Conservation (phyloP, 2,797 vertebrate genomes). For the Sarcoramphus papa region DNA sequence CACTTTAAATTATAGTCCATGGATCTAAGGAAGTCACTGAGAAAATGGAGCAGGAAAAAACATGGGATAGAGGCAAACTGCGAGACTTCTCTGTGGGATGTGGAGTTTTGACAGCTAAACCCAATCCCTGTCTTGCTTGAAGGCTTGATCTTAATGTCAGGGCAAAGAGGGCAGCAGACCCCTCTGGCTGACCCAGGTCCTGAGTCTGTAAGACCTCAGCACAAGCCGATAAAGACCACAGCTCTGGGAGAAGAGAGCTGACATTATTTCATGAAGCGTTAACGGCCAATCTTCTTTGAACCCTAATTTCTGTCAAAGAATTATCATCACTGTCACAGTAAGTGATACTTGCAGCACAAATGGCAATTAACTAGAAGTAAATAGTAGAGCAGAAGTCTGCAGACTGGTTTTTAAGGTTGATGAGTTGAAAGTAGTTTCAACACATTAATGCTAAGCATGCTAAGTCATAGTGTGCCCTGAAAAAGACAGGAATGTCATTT, state of each 20-base stretch:
- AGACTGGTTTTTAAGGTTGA: slow-evolving; percentile 53
- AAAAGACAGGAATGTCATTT: slow-evolving; percentile 2
- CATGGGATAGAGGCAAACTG: background rate
- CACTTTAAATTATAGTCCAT: slow-evolving; percentile 47
- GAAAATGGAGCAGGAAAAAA: slow-evolving; percentile 28
- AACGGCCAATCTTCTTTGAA: background rate
- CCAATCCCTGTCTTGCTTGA: background rate
- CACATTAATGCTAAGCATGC: slow-evolving; percentile 25
- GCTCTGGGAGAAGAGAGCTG: background rate
- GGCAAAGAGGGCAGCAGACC: background rate
- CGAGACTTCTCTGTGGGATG: background rate
- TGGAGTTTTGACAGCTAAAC: background rate
- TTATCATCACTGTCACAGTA: slow-evolving; percentile 56
- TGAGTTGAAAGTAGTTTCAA: slow-evolving; percentile 47
- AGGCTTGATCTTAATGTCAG: background rate
- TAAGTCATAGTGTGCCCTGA: slow-evolving; percentile 2
- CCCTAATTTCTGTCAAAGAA: slow-evolving; percentile 40
- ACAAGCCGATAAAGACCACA: background rate
- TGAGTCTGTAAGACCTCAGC: background rate
- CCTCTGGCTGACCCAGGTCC: background rate
- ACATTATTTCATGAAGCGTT: background rate
- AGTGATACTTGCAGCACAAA: slow-evolving; percentile 55
- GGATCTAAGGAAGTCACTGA: slow-evolving; percentile 36
- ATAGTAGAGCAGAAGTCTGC: slow-evolving; percentile 51
- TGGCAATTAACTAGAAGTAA: slow-evolving; percentile 59